phyloP scores from a whole-genome alignment of 2,888 invertebrate genomes.

The Chelonus formosanus region DNA sequence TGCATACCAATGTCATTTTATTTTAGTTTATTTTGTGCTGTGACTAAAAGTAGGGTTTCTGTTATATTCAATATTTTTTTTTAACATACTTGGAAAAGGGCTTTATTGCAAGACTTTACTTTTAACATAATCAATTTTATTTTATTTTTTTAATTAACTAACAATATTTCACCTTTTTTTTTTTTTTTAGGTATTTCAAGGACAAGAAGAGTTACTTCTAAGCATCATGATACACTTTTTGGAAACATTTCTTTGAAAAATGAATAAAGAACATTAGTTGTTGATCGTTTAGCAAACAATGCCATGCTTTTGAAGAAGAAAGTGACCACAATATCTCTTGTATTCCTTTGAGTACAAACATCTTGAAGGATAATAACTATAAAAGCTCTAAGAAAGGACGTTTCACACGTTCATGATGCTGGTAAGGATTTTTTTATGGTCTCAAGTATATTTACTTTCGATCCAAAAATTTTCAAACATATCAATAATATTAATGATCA shows the following conservation, averaged over 20 bases:
- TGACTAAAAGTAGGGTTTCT: too few species aligned
- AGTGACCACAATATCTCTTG: constrained; percentile 45
- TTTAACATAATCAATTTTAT: too few species aligned
- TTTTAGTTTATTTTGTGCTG: neutral
- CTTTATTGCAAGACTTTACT: too few species aligned
- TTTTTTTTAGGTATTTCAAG: too few species aligned
- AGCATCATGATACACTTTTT: neutral
- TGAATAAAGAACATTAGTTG: constrained; percentile 56
- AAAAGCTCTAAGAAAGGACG: constrained; percentile 52
- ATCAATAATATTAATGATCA: too few species aligned
- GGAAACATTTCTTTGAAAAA: neutral
- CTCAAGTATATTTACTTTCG: too few species aligned
- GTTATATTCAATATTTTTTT: neutral
- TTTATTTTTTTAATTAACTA: too few species aligned
- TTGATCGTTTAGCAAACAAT: constrained; percentile 61
- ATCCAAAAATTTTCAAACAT: too few species aligned
- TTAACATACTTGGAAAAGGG: neutral
- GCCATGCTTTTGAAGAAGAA: constrained; percentile 29
- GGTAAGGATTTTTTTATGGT: neutral
- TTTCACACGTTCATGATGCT: constrained; percentile 30
- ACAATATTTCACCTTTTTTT: too few species aligned
- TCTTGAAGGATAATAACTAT: constrained; percentile 59
- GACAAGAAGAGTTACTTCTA: neutral
- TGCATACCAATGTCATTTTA: constrained; percentile 15
- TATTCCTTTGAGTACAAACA: constrained; percentile 53